Conservation (phyloP, 35 echinoderm and acorn worm genomes). For the Apostichopus californicus region DNA sequence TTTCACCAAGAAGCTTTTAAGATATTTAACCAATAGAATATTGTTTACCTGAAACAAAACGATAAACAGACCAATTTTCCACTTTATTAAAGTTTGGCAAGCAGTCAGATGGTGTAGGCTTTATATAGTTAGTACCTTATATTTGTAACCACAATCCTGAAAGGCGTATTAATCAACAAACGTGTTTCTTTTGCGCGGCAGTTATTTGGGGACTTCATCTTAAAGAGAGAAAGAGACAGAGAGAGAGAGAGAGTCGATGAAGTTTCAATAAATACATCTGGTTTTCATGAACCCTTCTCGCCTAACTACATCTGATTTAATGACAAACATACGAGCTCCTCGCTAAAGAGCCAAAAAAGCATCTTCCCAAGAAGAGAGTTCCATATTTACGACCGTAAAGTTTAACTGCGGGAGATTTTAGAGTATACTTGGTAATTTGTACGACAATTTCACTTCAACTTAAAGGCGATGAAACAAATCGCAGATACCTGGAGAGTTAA, state of each 20-base stretch:
- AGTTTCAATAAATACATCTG: slow-evolving; percentile 28
- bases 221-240: neutral
- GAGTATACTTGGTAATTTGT: slow-evolving; percentile 59
- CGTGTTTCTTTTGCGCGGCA: neutral
- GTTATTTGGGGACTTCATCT: neutral
- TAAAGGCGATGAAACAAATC: slow-evolving; percentile 45
- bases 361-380: neutral
- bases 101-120: neutral
- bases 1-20: neutral
- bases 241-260: neutral
- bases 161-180: neutral
- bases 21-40: slow-evolving; percentile 11
- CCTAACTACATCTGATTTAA: slow-evolving; percentile 54
- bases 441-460: slow-evolving; percentile 50
- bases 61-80: slow-evolving; percentile 5
- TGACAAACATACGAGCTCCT: slow-evolving; percentile 45
- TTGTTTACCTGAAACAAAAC: neutral
- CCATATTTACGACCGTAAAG: slow-evolving; percentile 57
- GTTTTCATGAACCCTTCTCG: slow-evolving; percentile 41
- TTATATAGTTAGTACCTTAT: neutral
- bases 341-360: slow-evolving; percentile 11
- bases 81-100: neutral
- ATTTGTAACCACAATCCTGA: neutral
- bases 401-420: slow-evolving; percentile 58
- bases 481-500: slow-evolving; percentile 55